Evolutionary conservation across 1,140 invertebrate genomes (phyloP).

Genomic region (Anoplophora glabripennis): DNA sequence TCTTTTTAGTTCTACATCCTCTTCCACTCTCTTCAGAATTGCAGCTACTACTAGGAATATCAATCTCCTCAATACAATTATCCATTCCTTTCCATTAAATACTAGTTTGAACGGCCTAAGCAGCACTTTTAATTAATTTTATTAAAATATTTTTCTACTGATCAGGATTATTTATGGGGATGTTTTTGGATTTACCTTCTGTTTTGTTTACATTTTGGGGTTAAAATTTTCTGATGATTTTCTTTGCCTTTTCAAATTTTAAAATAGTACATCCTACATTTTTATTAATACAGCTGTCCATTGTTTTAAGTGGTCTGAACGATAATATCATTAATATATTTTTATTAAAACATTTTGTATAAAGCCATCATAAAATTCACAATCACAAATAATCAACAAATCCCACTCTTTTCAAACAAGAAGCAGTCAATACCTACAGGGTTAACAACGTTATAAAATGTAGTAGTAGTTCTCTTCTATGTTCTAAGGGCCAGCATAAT

Average conservation of each 20-base stretch:
- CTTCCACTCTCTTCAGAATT: constrained; percentile 42
- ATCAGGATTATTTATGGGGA: neutral
- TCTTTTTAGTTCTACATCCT: constrained; percentile 48
- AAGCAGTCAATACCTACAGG: constrained; percentile 4
- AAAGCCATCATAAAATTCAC: neutral
- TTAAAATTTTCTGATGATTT: neutral
- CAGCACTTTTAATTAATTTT: neutral
- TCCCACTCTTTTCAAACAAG: constrained; percentile 6
- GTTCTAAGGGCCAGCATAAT: too few relatives aligned
- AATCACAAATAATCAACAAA: neutral
- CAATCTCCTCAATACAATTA: constrained; percentile 13
- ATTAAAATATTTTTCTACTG: neutral
- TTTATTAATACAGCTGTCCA: neutral
- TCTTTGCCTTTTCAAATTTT: neutral
- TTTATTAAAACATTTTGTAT: neutral
- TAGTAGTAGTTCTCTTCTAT: too few relatives aligned
- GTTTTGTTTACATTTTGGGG: constrained; percentile 4
- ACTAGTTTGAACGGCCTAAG: neutral
- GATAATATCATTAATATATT: neutral
- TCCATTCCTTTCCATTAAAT: constrained; percentile 21
- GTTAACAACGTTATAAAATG: neutral
- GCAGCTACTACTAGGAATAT: constrained; percentile 31
- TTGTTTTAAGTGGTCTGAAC: neutral
- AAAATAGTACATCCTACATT: neutral
- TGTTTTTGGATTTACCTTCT: constrained; percentile 12